Conservation (phyloP, 2,888 invertebrate species). For the Bembecia ichneumoniformis region DNA sequence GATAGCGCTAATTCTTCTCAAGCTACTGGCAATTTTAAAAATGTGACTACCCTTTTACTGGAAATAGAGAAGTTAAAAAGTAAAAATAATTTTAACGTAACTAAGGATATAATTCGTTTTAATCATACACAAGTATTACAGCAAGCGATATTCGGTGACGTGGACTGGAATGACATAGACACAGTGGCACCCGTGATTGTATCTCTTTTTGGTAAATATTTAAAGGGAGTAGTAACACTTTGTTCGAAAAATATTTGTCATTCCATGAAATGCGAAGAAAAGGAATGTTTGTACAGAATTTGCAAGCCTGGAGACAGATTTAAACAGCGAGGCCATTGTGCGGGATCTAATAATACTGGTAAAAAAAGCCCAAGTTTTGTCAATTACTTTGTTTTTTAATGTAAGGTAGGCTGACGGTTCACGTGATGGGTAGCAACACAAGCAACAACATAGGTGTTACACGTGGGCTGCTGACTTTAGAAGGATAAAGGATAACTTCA, state of each 20-base stretch:
- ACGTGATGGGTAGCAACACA: no score
- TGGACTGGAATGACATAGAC: conserved; percentile 55
- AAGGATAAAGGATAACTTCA: not conserved
- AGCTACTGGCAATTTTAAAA: conserved; percentile 20
- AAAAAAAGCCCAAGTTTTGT: conserved; percentile 8
- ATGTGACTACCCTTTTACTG: conserved; percentile 45
- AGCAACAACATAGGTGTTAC: no score
- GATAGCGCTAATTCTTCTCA: conserved; percentile 17
- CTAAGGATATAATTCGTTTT: conserved; percentile 32
- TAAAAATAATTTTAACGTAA: conserved; percentile 36
- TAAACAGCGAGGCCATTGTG: conserved; percentile 54
- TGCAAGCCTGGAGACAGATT: conserved; percentile 42
- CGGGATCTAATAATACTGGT: conserved; percentile 47
- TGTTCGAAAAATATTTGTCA: conserved; percentile 52
- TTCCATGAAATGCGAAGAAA: conserved; percentile 55
- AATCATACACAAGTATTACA: conserved; percentile 44
- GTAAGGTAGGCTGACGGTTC: no score
- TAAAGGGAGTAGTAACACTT: conserved; percentile 52
- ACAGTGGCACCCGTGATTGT: conserved; percentile 51
- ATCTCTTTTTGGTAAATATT: conserved; percentile 59
- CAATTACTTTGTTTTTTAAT: not conserved
- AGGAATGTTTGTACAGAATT: conserved; percentile 46
- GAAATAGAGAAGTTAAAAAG: conserved; percentile 46
- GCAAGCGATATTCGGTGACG: conserved; percentile 52
- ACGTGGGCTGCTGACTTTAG: no score